A percentile compares a stretch with the other conserved stretches of the same genome.
Conservation (phyloP, 92 coral and sea anemone species). For the Muricea muricata region DNA sequence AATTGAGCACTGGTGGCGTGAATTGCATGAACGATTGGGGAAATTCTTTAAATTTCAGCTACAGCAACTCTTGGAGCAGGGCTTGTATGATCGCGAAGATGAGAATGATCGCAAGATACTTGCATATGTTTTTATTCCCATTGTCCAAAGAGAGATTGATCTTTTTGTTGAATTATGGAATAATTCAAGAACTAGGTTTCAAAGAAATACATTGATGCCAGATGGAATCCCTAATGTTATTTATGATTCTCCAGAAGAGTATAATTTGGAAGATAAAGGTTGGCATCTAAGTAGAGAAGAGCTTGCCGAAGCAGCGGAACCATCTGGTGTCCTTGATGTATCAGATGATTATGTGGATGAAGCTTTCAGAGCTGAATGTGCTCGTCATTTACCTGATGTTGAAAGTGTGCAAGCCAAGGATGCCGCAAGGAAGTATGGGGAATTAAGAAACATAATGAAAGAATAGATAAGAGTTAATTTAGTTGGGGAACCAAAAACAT, state of each 20-base stretch:
- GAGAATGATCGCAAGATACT: conserved; percentile 10
- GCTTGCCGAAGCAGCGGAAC: not conserved
- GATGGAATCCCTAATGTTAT: conserved; percentile 28
- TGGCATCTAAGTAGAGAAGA: too few relatives aligned
- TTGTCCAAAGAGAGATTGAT: conserved; percentile 2
- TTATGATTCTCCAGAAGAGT: conserved; percentile 1
- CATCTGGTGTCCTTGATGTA: not conserved
- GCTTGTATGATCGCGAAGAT: conserved; percentile 1
- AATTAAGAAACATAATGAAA: too few relatives aligned
- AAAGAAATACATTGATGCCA: conserved; percentile 15
- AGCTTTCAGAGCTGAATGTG: too few relatives aligned
- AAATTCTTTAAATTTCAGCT: conserved; percentile 17
- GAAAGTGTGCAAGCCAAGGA: too few relatives aligned
- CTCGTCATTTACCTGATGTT: too few relatives aligned
- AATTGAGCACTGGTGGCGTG: conserved; percentile 12
- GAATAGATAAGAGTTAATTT: too few relatives aligned
- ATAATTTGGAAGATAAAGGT: conserved; percentile 3
- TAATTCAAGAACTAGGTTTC: conserved; percentile 8
- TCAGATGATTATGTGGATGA: conserved; percentile 20
- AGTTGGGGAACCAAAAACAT: too few relatives aligned
- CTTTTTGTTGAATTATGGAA: conserved; percentile 19
- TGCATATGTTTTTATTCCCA: conserved; percentile 3
- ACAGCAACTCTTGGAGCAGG: not conserved
- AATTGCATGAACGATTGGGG: not conserved
- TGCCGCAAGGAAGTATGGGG: too few relatives aligned